A percentile compares a stretch with the other conserved stretches of the same genome.
Conservation (phyloP, 2,797 vertebrate genomes). For the Xiphophorus birchmanni region DNA sequence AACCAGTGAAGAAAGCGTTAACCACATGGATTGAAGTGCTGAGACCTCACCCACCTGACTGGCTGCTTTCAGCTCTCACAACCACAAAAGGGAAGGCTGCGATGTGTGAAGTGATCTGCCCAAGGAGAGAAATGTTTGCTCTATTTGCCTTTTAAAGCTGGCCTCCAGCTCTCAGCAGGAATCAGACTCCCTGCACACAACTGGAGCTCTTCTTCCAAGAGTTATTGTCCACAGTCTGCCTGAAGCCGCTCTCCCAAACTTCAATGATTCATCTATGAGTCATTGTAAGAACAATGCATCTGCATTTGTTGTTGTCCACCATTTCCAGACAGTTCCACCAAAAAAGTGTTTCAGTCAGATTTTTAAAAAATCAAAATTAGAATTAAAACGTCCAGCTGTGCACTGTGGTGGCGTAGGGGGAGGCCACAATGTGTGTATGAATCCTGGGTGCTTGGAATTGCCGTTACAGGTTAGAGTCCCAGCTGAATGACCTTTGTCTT, state of each 20-base stretch:
- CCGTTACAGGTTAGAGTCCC: too few species aligned
- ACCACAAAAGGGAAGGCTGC: conserved; percentile 75
- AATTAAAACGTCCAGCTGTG: not conserved
- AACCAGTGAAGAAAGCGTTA: conserved; percentile 34
- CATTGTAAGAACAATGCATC: not conserved
- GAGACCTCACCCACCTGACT: not conserved
- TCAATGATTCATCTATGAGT: not conserved
- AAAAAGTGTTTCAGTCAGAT: not conserved
- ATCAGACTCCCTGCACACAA: conserved; percentile 25
- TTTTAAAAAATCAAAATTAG: not conserved
- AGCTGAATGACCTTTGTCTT: too few species aligned
- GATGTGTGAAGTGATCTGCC: conserved; percentile 48
- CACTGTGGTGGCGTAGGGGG: too few species aligned
- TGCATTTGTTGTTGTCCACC: not conserved
- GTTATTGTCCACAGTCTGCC: not conserved
- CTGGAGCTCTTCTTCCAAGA: conserved; percentile 62
- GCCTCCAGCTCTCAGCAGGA: conserved; percentile 29
- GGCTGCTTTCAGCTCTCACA: conserved; percentile 44
- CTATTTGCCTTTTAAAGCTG: conserved; percentile 82
- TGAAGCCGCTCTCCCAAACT: not conserved
- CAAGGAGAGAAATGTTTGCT: conserved; percentile 61
- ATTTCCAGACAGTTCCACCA: not conserved
- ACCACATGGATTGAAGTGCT: not conserved
- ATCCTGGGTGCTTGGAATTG: too few species aligned
- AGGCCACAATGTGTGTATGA: too few species aligned